A percentile compares a stretch with the other conserved stretches of the same genome.
phyloP scores from a whole-genome alignment of 2,888 invertebrate genomes.

The Pandemis corylana region DNA sequence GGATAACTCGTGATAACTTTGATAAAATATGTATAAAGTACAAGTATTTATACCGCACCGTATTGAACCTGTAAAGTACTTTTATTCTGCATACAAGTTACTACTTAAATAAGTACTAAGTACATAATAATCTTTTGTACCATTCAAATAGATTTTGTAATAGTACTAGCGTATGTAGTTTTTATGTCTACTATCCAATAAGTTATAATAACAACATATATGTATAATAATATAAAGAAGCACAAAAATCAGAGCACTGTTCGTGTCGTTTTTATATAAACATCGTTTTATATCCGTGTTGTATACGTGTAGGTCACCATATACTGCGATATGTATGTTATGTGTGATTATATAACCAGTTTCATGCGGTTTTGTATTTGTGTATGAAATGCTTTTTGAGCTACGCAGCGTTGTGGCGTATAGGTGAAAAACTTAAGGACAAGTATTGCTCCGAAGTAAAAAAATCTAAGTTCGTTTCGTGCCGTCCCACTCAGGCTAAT shows the following conservation, averaged over 20 bases:
- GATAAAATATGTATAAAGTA: slow-evolving; percentile 21
- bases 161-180: slow-evolving; percentile 61
- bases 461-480: no score
- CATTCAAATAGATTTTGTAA: slow-evolving; percentile 70
- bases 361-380: slow-evolving; percentile 64
- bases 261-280: slow-evolving; percentile 65
- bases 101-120: slow-evolving; percentile 36
- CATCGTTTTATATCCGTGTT: slow-evolving; percentile 61
- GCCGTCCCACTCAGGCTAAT: no score
- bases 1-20: slow-evolving; percentile 24
- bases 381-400: slow-evolving; percentile 58
- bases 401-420: slow-evolving; percentile 56
- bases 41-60: slow-evolving; percentile 44
- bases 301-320: slow-evolving; percentile 70
- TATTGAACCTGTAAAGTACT: slow-evolving; percentile 45
- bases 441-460: no score
- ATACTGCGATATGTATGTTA: slow-evolving; percentile 51
- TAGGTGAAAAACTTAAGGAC: neutral
- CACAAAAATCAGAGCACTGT: slow-evolving; percentile 76
- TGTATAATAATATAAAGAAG: slow-evolving; percentile 52
- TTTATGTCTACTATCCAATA: slow-evolving; percentile 53
- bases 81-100: slow-evolving; percentile 35
- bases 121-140: slow-evolving; percentile 67
- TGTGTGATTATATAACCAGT: slow-evolving; percentile 62
- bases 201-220: slow-evolving; percentile 48